Conservation (phyloP, 2,113 vertebrate species). For the Climacteris rufus region DNA sequence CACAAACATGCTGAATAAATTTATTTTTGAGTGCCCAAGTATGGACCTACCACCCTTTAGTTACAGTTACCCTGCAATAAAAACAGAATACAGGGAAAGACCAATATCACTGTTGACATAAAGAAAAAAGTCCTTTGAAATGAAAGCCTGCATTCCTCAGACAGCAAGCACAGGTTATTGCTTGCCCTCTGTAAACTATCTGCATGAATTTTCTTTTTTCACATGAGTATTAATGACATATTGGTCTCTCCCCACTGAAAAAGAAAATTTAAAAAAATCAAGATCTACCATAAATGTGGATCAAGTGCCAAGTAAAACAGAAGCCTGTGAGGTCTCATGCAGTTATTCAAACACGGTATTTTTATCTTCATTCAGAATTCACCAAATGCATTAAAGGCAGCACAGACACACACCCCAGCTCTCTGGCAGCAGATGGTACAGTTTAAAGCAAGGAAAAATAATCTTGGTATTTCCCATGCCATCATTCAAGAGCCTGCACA, state of each 20-base stretch:
- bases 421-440: slow-evolving; percentile 75
- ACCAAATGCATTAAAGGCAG: slow-evolving; percentile 75
- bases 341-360: slow-evolving; percentile 72
- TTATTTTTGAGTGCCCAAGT: not conserved
- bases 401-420: slow-evolving; percentile 74
- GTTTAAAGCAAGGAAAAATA: slow-evolving; percentile 77
- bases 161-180: not conserved
- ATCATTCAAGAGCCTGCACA: slow-evolving; percentile 75
- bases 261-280: not conserved
- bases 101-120: slow-evolving; percentile 59
- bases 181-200: not conserved
- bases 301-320: slow-evolving; percentile 71
- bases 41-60: slow-evolving; percentile 21
- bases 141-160: not conserved
- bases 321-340: slow-evolving; percentile 81
- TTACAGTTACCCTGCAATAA: slow-evolving; percentile 26
- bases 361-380: slow-evolving; percentile 70
- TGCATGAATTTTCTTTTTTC: not conserved
- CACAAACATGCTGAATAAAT: not conserved
- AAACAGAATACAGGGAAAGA: slow-evolving; percentile 69
- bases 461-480: slow-evolving; percentile 75
- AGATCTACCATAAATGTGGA: slow-evolving; percentile 53
- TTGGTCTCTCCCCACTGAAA: slow-evolving; percentile 68
- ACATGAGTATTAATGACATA: slow-evolving; percentile 31
- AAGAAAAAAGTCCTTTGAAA: not conserved